These are phyloP conservation scores for Chaetops frenatus DNA, from an alignment of 2,113 vertebrate species.

Conservation along the genomic window DNA sequence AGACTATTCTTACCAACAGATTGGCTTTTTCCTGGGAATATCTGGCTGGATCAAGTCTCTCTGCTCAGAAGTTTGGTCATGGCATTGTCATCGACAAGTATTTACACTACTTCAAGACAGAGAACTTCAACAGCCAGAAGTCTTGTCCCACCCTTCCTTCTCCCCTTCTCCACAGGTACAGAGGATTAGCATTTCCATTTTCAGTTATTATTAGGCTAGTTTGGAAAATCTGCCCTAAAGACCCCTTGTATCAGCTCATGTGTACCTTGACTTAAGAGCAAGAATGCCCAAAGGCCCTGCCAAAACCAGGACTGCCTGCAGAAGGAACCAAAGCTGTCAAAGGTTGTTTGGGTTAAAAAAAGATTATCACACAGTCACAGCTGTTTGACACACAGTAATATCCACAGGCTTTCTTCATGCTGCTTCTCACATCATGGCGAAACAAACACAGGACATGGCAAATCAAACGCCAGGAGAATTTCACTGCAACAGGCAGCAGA, in stretches of 20 bases:
- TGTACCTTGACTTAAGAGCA: neutral
- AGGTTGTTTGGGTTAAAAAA: neutral
- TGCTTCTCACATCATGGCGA: neutral
- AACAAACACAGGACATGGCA: neutral
- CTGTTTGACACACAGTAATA: neutral
- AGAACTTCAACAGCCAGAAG: neutral
- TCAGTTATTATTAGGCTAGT: neutral
- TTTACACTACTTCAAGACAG: neutral
- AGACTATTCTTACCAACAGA: neutral
- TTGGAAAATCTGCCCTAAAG: neutral
- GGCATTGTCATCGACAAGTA: fast-evolving
- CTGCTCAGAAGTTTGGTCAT: neutral
- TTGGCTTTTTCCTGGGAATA: neutral
- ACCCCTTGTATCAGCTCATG: neutral
- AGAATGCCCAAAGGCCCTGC: neutral
- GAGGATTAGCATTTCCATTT: neutral
- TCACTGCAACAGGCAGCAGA: neutral
- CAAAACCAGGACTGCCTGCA: neutral
- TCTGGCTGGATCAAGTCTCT: neutral
- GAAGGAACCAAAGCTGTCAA: neutral
- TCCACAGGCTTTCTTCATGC: neutral
- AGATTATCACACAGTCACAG: neutral
- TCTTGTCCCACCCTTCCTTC: neutral
- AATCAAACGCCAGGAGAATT: neutral
- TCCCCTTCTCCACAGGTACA: neutral